These are phyloP conservation scores for Lepus timidus DNA, from an alignment of 2,113 vertebrate genomes.

Conservation along the genomic window DNA sequence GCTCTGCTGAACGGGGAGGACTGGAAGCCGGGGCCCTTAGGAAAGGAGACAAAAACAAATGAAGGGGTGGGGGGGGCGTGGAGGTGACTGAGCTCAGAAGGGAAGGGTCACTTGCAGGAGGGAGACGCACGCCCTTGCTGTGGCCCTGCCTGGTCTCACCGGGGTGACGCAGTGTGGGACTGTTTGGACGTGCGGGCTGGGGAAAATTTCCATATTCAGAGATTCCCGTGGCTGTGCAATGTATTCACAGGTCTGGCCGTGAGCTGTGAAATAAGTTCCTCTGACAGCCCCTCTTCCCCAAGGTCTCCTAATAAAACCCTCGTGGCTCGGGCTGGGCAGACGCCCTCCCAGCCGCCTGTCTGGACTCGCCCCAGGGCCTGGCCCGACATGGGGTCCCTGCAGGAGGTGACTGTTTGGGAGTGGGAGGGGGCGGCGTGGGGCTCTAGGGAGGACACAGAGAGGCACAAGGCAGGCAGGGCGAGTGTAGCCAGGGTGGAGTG, in stretches of 20 bases:
- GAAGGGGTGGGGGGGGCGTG: not conserved
- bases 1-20: not conserved
- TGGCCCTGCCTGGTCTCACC: not conserved
- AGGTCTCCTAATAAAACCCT: too few relatives aligned
- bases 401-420: too few relatives aligned
- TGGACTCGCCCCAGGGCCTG: too few relatives aligned
- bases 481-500: too few relatives aligned
- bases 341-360: too few relatives aligned
- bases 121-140: not conserved
- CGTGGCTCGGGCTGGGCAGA: too few relatives aligned
- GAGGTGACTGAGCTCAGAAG: not conserved
- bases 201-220: not conserved
- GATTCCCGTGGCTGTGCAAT: not conserved
- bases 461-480: too few relatives aligned
- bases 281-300: not conserved
- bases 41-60: not conserved
- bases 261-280: not conserved
- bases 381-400: too few relatives aligned
- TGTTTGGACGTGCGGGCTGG: accelerated
- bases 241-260: not conserved
- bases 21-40: not conserved
- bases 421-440: too few relatives aligned
- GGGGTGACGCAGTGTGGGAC: not conserved
- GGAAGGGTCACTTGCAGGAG: not conserved
- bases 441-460: too few relatives aligned